These are phyloP conservation scores for Nannospalax galili DNA, from an alignment of 2,113 vertebrate species.

Conservation along the genomic window DNA sequence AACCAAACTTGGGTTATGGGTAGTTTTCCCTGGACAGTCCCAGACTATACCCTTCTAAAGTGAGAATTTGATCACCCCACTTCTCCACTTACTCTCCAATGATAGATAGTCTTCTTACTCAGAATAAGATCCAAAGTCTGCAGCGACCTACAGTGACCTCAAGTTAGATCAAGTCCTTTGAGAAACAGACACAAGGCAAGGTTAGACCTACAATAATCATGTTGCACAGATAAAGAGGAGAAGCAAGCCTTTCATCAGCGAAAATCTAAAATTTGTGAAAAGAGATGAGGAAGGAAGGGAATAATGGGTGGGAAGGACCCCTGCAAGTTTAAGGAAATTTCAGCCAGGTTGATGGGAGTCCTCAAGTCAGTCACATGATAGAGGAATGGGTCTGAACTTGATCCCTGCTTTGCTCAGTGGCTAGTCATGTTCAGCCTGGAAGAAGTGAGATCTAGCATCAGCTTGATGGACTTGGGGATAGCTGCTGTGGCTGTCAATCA, in stretches of 20 bases:
- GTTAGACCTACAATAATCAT: neutral
- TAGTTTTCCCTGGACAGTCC: neutral
- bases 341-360: too few relatives aligned
- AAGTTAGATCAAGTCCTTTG: neutral
- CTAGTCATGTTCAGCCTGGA: neutral
- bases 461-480: accelerated
- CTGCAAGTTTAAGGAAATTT: neutral
- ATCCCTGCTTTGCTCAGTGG: neutral
- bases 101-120: neutral
- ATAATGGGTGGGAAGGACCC: neutral
- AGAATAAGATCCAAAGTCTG: neutral
- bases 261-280: neutral
- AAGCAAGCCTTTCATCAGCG: accelerated
- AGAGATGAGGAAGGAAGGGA: neutral
- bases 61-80: neutral
- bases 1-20: neutral
- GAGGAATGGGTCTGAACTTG: neutral
- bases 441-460: accelerated
- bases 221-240: neutral
- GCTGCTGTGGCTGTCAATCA: accelerated
- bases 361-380: neutral
- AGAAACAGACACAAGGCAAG: neutral
- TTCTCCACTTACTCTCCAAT: neutral
- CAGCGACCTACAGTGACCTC: neutral
- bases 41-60: neutral